A percentile compares a stretch with the other conserved stretches of the same genome.
These are phyloP conservation scores for Porphyrio hochstetteri DNA, from an alignment of 2,113 vertebrate genomes.

Conservation along the genomic window DNA sequence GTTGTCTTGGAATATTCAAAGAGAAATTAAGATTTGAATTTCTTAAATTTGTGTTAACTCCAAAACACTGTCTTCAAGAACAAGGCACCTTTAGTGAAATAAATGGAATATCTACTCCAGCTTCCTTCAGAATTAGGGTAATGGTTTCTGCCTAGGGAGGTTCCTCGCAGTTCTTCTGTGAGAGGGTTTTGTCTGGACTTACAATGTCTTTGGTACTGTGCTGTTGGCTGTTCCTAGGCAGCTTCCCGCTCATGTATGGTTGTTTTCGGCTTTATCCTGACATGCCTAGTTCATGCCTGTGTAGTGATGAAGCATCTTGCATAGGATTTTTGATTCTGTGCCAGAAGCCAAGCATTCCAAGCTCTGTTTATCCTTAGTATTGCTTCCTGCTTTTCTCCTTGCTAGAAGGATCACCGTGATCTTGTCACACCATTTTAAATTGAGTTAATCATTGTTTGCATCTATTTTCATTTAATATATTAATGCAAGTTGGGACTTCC, in stretches of 20 bases:
- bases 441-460: neutral
- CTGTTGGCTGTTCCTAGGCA: neutral
- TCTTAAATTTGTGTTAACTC: neutral
- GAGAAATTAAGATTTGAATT: neutral
- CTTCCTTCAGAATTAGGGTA: neutral
- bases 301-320: neutral
- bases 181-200: neutral
- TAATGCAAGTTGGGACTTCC: neutral
- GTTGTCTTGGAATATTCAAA: neutral
- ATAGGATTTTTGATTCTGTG: conserved; percentile 36
- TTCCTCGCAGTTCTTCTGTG: neutral
- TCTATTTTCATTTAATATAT: neutral
- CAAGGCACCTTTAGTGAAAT: neutral
- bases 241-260: neutral
- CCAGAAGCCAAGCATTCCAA: conserved; percentile 50
- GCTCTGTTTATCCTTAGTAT: neutral
- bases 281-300: conserved; percentile 10
- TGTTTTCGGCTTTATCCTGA: neutral
- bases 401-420: neutral
- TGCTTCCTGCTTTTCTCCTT: neutral
- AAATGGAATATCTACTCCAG: neutral
- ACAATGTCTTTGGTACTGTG: neutral
- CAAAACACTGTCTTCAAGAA: neutral
- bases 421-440: neutral
- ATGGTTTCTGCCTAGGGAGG: neutral